phyloP scores from a whole-genome alignment of 2,888 invertebrate species.

The Oscheius sp. region DNA sequence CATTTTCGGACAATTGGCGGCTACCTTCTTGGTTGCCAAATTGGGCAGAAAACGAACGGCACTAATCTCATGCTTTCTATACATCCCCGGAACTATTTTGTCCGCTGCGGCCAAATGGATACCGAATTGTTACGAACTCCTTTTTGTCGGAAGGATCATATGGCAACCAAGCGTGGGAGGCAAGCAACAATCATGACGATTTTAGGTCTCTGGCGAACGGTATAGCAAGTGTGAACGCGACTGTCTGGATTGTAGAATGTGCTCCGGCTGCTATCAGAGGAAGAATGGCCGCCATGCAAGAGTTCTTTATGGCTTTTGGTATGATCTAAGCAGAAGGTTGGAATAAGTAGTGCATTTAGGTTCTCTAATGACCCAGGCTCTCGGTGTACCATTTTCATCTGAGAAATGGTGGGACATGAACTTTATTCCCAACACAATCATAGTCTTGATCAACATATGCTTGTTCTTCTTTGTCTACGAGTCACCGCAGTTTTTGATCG shows the following conservation, averaged over 20 bases:
- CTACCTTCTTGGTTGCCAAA: constrained; percentile 56
- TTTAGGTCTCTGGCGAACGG: constrained; percentile 53
- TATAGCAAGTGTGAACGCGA: constrained; percentile 58
- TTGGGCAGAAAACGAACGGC: constrained; percentile 57
- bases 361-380: constrained; percentile 47
- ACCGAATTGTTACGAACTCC: constrained; percentile 54
- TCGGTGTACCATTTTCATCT: constrained; percentile 49
- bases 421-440: constrained; percentile 43
- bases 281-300: constrained; percentile 62
- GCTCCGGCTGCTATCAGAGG: constrained; percentile 58
- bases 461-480: constrained; percentile 49
- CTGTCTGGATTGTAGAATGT: constrained; percentile 65
- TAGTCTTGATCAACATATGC: constrained; percentile 38
- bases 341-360: constrained; percentile 24
- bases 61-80: constrained; percentile 49
- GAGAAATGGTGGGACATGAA: constrained; percentile 45
- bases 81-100: constrained; percentile 46
- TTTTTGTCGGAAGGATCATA: constrained; percentile 61
- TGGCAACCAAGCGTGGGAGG: constrained; percentile 42
- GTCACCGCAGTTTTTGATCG: constrained; percentile 45
- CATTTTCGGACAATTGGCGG: constrained; percentile 63
- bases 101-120: constrained; percentile 55
- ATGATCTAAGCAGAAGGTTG: neutral
- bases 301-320: constrained; percentile 63
- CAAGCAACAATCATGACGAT: neutral